phyloP scores from a whole-genome alignment of 1,140 invertebrate species.

The Hermatobates lingyangjiaoensis region DNA sequence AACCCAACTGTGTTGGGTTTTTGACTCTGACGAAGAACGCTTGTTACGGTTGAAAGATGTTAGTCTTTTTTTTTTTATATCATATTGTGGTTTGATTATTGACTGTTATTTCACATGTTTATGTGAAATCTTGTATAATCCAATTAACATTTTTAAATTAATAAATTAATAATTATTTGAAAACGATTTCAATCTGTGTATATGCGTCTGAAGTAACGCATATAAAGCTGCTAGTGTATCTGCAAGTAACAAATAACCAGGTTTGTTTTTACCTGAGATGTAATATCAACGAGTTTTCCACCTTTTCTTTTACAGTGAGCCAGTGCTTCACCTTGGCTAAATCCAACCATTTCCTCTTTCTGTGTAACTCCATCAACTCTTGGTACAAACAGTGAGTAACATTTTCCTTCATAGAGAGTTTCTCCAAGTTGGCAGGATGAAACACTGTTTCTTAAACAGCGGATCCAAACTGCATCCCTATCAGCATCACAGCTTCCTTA shows the following conservation, averaged over 20 bases:
- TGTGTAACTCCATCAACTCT: conserved; percentile 13
- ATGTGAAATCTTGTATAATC: no score
- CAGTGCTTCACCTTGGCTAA: conserved; percentile 29
- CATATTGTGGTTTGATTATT: no score
- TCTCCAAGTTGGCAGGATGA: conserved; percentile 29
- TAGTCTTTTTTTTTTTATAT: no score
- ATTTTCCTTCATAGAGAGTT: conserved; percentile 24
- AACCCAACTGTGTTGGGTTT: no score
- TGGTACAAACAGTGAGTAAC: conserved; percentile 18
- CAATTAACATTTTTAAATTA: no score
- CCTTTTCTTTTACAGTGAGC: conserved; percentile 25
- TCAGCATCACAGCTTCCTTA: conserved; percentile 18
- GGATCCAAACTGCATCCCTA: conserved; percentile 27
- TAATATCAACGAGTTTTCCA: conserved; percentile 30
- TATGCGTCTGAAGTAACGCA: not conserved
- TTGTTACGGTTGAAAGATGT: no score
- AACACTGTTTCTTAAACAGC: conserved; percentile 26
- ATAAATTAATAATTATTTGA: no score
- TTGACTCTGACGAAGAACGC: no score
- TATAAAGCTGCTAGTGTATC: not conserved
- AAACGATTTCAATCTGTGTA: no score
- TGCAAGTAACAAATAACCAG: not conserved
- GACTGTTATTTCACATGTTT: no score
- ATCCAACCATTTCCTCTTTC: conserved; percentile 21
- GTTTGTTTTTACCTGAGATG: conserved; percentile 21